A percentile compares a stretch with the other conserved stretches of the same genome.
These are phyloP conservation scores for Agonopterix heracliana DNA, from an alignment of 2,888 invertebrate genomes.

Conservation along the genomic window DNA sequence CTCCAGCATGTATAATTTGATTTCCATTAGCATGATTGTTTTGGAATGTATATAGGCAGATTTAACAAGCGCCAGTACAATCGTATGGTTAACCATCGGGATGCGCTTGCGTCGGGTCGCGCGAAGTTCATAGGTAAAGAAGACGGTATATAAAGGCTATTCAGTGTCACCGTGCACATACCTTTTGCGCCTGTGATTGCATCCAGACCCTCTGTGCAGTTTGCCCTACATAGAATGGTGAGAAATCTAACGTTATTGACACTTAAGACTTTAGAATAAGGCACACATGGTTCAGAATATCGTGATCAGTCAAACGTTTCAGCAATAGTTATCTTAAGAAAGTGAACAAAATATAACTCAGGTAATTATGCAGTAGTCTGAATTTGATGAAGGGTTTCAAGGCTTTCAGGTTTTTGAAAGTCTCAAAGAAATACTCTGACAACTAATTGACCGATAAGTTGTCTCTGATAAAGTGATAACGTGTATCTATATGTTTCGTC, in stretches of 20 bases:
- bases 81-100: constrained; percentile 21
- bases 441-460: no score
- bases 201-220: constrained; percentile 39
- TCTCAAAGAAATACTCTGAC: no score
- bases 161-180: constrained; percentile 66
- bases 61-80: no score
- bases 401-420: no score
- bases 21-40: constrained; percentile 35
- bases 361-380: no score
- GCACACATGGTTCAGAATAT: not conserved
- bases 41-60: no score
- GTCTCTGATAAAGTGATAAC: no score
- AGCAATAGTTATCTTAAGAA: no score
- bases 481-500: no score
- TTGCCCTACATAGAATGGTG: constrained; percentile 36
- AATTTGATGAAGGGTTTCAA: no score
- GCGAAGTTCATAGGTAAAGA: constrained; percentile 74
- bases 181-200: constrained; percentile 47
- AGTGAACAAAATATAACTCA: no score
- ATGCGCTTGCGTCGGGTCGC: constrained; percentile 54
- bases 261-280: not conserved
- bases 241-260: constrained; percentile 17
- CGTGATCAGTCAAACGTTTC: not conserved
- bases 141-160: constrained; percentile 65
- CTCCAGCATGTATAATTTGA: constrained; percentile 13